Base-by-base conservation (phyloP, 2,797 vertebrate species). In the Alfaro cultratus region DNA sequence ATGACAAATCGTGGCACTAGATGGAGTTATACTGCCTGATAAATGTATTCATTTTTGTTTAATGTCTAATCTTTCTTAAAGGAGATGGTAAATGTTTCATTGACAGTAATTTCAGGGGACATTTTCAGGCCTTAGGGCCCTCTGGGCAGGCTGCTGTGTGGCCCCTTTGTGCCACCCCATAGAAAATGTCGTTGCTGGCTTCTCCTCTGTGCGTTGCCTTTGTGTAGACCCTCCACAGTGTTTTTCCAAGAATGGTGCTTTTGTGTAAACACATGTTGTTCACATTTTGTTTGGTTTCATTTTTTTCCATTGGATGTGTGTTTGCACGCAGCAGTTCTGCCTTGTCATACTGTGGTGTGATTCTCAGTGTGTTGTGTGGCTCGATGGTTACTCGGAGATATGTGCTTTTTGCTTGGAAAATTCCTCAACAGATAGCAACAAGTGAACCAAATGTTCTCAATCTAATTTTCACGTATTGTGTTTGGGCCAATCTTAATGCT, bases 261-360 rank as follows among this genome's bases (percentile, higher is more conserved):
- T 95, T 95, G 88, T 93, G 90, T 45, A 80, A 87, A 70, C 87
- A 89, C 96, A 89, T 41, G 64, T 95, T 97, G 94, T 96, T 96
- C 93, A 93, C 75, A 96, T 97, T 97, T 96, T 92, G 80, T 92
- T 89, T 89, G 94, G 94, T 94, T 94, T 91, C 91, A 92, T 95
- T 93, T 93, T 94, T 91, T 39, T 46, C 23, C 15, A 16, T 81
- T 18, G 0, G 29, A 70, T 85, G 71, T 91, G 80, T 85, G 88
- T 92, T 86, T 92, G 84, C 80, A 83, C 70, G 78, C 79, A 82
- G 76, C 23, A 74, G 83, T 86, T 90, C 83, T 82, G 83, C 83
- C 84, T 67, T 80, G 79, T 53, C 75, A 70, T 78, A 46, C 80
- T 74, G 74, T 82, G 74, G 43, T 85, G 1, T 84, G 77, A 46